Evolutionary conservation across 2,113 vertebrate genomes (phyloP), one percentile per base, ranked within the genome.

Genomic region (Uria aalge): DNA sequence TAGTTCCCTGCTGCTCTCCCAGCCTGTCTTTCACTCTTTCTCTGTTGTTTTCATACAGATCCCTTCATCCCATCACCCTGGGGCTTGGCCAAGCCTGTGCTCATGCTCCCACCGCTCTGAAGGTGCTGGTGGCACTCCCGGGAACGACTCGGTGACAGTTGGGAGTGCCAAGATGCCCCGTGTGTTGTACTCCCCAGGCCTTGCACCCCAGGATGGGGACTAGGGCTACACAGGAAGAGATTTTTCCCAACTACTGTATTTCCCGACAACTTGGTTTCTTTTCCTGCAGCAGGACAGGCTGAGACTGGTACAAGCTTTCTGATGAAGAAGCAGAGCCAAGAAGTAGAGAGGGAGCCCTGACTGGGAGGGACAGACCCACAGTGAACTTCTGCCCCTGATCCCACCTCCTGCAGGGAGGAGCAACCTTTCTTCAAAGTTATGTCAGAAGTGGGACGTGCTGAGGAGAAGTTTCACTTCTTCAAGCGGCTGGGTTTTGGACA

Each of bases 381-480:
- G 50, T 9, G 50, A 94, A 13, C 40, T 62, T 24, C 77, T 96
- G 78, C 29, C 45, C 50, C 23, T 0, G 5, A 43, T 74, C 85
- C 74, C 74, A 50, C 38, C 8, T 47, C 77, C 67, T 62, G 30
- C 36, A 32, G 73, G 75, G 85, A 90, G 82, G 67, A 85, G 66
- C 60, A 73, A 38, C 26, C 45, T 69, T 48, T 27, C 71, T 40
- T 60, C 53, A 41, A 13, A 40, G 63, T 40, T 73, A 9, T 92
- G 82, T 80, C 91, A 90, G 75, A 69, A 40, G 8, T 57, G 67
- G 71, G 88, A 52, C 0, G 4, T 24, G 74, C 88, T 78, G 82
- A 62, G 85, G 43, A 84, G 85, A 88, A 69, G 32, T 90, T 92
- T 93, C 71, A n/a, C 32, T 90, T 64, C 57, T 90, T 56, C 78